Conservation (phyloP, 1,140 invertebrate species). For the Pseudobourletiella spinata region DNA sequence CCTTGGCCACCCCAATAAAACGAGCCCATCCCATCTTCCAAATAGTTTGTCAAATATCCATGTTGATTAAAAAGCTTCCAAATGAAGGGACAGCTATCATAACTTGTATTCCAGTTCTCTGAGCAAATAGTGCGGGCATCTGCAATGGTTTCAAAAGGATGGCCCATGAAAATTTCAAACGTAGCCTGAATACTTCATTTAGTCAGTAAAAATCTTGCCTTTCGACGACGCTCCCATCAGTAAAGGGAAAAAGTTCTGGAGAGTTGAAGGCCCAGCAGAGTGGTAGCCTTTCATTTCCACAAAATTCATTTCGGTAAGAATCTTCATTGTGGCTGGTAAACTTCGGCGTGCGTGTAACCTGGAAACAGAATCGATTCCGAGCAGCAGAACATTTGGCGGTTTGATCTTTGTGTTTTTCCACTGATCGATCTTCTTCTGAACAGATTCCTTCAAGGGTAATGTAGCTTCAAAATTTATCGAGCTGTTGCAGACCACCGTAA, state of each 20-base stretch:
- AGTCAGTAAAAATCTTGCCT: too few species aligned
- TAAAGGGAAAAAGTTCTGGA: slow-evolving; percentile 2
- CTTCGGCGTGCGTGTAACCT: slow-evolving; percentile 7
- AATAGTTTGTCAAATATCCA: slow-evolving; percentile 46
- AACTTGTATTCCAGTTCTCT: slow-evolving; percentile 32
- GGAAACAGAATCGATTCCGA: slow-evolving; percentile 6
- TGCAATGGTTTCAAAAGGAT: too few species aligned
- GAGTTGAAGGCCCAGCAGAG: neutral
- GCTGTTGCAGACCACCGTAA: neutral
- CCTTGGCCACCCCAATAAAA: slow-evolving; percentile 44
- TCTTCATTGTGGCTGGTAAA: neutral
- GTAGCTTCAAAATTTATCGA: slow-evolving; percentile 7
- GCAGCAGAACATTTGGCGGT: neutral
- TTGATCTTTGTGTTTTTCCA: neutral
- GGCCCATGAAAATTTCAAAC: too few species aligned
- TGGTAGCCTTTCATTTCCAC: slow-evolving; percentile 9
- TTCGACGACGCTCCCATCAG: neutral
- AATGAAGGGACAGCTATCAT: slow-evolving; percentile 42
- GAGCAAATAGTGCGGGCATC: slow-evolving; percentile 9
- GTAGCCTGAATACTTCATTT: too few species aligned
- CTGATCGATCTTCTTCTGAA: neutral
- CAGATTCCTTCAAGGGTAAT: neutral
- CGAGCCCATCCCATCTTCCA: slow-evolving; percentile 45
- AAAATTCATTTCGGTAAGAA: slow-evolving; percentile 1
- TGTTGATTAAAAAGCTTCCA: slow-evolving; percentile 45